Conservation (phyloP, 1,140 invertebrate species). For the Drosophila mayri region DNA sequence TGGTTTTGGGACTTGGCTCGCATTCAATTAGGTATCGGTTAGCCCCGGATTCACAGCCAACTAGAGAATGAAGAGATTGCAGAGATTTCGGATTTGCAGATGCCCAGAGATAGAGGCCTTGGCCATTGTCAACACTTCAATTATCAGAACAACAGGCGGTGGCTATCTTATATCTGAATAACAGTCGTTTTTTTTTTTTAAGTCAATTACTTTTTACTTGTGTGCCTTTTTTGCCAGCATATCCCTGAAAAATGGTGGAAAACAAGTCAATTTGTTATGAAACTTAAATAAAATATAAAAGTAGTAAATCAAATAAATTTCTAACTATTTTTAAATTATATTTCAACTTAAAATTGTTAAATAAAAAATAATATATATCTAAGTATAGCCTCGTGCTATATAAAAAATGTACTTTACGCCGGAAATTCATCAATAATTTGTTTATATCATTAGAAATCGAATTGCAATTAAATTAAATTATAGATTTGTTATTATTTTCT, state of each 20-base stretch:
- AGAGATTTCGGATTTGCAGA: conserved; percentile 20
- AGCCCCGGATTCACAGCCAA: conserved; percentile 13
- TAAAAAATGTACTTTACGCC: neutral
- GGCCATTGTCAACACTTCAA: conserved; percentile 50
- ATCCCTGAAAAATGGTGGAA: neutral
- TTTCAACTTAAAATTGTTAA: too few relatives aligned
- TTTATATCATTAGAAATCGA: neutral
- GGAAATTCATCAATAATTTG: neutral
- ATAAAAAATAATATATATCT: too few relatives aligned
- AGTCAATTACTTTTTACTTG: conserved; percentile 3
- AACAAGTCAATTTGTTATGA: neutral
- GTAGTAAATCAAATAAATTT: too few relatives aligned
- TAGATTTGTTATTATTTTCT: neutral
- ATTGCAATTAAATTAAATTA: too few relatives aligned
- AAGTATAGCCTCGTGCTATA: too few relatives aligned
- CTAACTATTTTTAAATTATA: too few relatives aligned
- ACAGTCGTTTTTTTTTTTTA: neutral
- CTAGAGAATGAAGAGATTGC: conserved; percentile 13
- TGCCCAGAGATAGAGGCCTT: conserved; percentile 12
- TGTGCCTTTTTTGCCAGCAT: neutral
- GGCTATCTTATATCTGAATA: conserved; percentile 19
- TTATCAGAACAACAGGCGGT: conserved; percentile 44
- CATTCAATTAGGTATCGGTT: conserved; percentile 61
- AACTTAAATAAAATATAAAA: neutral
- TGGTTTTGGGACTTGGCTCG: conserved; percentile 41